phyloP scores from a whole-genome alignment of 2,113 vertebrate species.

The Phalacrocorax aristotelis region DNA sequence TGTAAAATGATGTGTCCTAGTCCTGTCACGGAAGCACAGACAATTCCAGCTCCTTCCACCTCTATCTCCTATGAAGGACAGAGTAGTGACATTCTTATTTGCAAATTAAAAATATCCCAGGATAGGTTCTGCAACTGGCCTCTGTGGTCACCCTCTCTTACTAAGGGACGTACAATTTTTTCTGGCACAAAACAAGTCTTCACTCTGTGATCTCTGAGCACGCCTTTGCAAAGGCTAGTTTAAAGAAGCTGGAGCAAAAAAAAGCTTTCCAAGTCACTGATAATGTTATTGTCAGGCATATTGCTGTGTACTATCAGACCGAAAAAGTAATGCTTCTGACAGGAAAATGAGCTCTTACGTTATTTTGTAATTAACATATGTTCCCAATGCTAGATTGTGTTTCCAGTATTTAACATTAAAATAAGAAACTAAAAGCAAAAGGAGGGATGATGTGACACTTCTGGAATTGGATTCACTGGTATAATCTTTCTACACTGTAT shows the following conservation, averaged over 20 bases:
- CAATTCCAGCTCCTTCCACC: not conserved
- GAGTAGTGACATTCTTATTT: not conserved
- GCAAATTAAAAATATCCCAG: not conserved
- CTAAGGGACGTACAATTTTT: not conserved
- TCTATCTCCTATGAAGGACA: not conserved
- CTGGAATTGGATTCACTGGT: constrained; percentile 9
- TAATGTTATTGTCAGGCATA: not conserved
- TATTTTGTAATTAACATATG: constrained; percentile 37
- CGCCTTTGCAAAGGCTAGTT: not conserved
- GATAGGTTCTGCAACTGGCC: not conserved
- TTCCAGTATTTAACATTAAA: constrained; percentile 38
- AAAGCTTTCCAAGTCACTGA: not conserved
- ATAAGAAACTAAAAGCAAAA: constrained; percentile 25
- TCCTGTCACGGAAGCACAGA: not conserved
- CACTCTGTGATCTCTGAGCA: not conserved
- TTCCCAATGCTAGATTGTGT: constrained; percentile 21
- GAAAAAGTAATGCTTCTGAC: not conserved
- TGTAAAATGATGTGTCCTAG: not conserved
- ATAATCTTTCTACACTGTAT: constrained; percentile 5
- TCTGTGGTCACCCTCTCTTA: not conserved
- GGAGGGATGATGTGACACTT: not conserved
- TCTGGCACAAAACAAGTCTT: not conserved
- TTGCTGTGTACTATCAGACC: not conserved
- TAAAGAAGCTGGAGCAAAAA: not conserved
- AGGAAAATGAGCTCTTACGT: not conserved